These are phyloP conservation scores for Erpobdella octoculata DNA, from an alignment of 2,888 invertebrate genomes.

Conservation along the genomic window DNA sequence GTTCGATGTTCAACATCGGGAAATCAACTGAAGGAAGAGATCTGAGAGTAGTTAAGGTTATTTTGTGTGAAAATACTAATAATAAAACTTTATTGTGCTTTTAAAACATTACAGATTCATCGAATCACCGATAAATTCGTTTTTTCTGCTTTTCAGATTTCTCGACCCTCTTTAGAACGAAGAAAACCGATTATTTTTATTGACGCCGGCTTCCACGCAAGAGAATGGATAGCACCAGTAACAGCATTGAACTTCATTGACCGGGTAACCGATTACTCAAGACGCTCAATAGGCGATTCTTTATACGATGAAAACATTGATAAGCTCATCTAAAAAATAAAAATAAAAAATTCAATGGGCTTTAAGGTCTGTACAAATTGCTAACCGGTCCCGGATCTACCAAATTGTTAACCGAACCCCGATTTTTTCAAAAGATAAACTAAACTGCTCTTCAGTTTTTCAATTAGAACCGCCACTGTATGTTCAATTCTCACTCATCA, in stretches of 20 bases:
- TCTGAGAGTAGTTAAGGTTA: slow-evolving; percentile 15
- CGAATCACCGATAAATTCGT: neutral
- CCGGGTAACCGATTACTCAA: neutral
- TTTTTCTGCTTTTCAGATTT: neutral
- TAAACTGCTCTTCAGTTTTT: neutral
- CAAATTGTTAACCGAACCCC: no score
- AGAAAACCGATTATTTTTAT: slow-evolving; percentile 23
- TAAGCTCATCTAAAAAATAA: no score
- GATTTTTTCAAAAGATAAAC: neutral
- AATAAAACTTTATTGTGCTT: neutral
- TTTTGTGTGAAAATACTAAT: neutral
- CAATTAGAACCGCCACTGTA: neutral
- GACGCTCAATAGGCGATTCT: neutral
- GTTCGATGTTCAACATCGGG: slow-evolving; percentile 12
- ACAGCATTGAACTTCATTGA: slow-evolving; percentile 28
- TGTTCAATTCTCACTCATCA: neutral
- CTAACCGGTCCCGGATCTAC: no score
- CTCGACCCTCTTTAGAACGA: neutral
- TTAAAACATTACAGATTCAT: neutral
- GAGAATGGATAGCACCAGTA: slow-evolving; percentile 30
- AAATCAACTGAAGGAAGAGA: slow-evolving; percentile 9
- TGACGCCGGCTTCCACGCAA: slow-evolving; percentile 26
- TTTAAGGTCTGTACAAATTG: no score
- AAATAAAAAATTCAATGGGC: no score
- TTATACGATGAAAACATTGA: no score